phyloP scores from a whole-genome alignment of 2,888 invertebrate genomes.

The Lepidochitona cinerea region DNA sequence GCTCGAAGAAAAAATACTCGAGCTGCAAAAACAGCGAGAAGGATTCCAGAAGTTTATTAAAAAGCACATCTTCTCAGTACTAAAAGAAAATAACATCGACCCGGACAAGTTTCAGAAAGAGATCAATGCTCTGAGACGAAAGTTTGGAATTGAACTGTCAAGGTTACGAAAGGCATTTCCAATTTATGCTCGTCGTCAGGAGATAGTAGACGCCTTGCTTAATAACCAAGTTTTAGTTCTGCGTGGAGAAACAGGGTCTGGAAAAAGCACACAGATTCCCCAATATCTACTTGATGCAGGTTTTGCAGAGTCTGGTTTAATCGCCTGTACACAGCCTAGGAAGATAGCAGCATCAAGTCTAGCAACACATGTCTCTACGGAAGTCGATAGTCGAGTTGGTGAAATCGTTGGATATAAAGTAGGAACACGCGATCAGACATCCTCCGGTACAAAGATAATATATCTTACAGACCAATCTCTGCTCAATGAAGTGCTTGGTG shows the following conservation, averaged over 20 bases:
- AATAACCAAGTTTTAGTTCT: constrained; percentile 61
- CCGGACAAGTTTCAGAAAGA: not conserved
- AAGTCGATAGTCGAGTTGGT: constrained; percentile 59
- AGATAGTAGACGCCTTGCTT: constrained; percentile 48
- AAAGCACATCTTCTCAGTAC: too few relatives aligned
- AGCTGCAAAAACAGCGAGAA: constrained; percentile 38
- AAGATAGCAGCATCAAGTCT: constrained; percentile 69
- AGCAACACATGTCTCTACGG: constrained; percentile 65
- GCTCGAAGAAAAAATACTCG: constrained; percentile 41
- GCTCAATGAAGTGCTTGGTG: constrained; percentile 63
- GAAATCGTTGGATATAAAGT: constrained; percentile 60
- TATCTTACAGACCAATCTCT: constrained; percentile 68
- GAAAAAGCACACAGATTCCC: constrained; percentile 70
- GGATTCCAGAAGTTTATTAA: constrained; percentile 39
- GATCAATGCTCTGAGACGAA: not conserved
- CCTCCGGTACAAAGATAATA: constrained; percentile 51
- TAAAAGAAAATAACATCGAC: not conserved
- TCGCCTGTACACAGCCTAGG: constrained; percentile 70
- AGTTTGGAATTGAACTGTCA: constrained; percentile 48
- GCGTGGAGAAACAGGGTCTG: constrained; percentile 70
- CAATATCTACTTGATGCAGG: constrained; percentile 66
- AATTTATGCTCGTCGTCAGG: constrained; percentile 57
- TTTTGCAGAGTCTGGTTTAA: constrained; percentile 41
- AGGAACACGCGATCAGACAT: constrained; percentile 49
- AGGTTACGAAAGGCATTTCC: constrained; percentile 50